phyloP scores from a whole-genome alignment of 2,797 vertebrate genomes.

The Bovichtus diacanthus region DNA sequence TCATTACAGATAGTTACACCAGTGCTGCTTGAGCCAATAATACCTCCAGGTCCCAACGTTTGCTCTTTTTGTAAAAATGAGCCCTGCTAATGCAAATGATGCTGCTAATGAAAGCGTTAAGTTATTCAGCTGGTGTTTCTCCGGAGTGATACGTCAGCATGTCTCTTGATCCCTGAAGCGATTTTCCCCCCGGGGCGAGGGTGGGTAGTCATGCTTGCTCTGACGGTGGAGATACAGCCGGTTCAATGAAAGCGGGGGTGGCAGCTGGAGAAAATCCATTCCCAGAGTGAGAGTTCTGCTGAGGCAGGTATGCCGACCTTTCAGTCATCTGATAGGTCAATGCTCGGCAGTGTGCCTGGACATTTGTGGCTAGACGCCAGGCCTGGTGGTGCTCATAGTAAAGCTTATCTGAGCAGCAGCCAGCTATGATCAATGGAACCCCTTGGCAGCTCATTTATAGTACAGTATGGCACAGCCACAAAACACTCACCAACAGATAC shows the following conservation, averaged over 20 bases:
- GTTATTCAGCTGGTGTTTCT: conserved; percentile 75
- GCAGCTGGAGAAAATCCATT: conserved; percentile 84
- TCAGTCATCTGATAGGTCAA: conserved; percentile 84
- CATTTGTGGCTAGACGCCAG: conserved; percentile 73
- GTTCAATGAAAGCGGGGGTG: conserved; percentile 79
- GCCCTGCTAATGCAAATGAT: conserved; percentile 66
- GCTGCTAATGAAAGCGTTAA: conserved; percentile 75
- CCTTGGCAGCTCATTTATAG: conserved; percentile 74
- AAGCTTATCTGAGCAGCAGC: conserved; percentile 79
- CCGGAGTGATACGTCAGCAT: conserved; percentile 80
- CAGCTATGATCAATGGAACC: conserved; percentile 80
- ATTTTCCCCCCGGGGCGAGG: conserved; percentile 71
- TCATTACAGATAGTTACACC: conserved; percentile 12
- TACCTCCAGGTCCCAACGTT: conserved; percentile 26
- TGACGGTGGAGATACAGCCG: conserved; percentile 72
- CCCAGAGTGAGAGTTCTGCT: conserved; percentile 81
- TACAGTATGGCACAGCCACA: conserved; percentile 69
- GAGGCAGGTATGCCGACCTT: conserved; percentile 86
- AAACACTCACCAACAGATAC: conserved; percentile 67
- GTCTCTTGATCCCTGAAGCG: conserved; percentile 80
- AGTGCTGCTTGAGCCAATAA: conserved; percentile 11
- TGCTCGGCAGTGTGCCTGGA: conserved; percentile 76
- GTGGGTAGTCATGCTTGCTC: conserved; percentile 65
- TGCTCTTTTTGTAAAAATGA: conserved; percentile 47
- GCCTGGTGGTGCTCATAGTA: conserved; percentile 74